Evolutionary conservation across 1,140 invertebrate genomes (phyloP), one percentile per base, ranked within the genome.

Genomic region (Trichomalopsis sarcophagae): DNA sequence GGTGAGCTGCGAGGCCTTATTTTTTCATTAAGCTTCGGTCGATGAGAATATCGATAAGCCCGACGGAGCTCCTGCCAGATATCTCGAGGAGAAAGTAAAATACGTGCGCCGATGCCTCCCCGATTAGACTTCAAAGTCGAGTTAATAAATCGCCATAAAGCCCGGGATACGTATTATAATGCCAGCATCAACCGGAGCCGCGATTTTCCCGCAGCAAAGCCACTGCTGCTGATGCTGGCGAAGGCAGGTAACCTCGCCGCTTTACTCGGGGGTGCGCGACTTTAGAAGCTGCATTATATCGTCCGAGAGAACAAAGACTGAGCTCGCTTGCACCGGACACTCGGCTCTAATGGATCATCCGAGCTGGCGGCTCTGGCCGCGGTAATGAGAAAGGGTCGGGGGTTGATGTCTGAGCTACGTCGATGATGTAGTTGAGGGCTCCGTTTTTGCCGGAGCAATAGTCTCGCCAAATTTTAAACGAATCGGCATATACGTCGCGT

Each of bases 1-100:
- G 81, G 84, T 86, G 73, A 81, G 50, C 17, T n/a, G 47, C 5
- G 17, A 55, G 50, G 4, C 14, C 50, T 55, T 21, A 55, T 5
- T 55, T 55, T 0, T 50, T 50, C 47, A 50, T 14, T 55, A 14
- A 5, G 13, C 5, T 55, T 55, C 27, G 27, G 1, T 55, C 17
- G 14, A 55, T 55, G 1, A 55, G 14, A 17, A 17, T 2, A 5
- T 17, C 17, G 17, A 55, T 55, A 55, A 55, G 50, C 17, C 14
- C 3, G 17, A 21, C 2, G 33, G 33, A 6, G 33, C 5, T 36
- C 33, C 33, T 55, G 50, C 17, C 27, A 27, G 13, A 11, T 9
- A 47, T 47, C 44, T 47, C 9, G 44, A 10, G 13, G 10, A 47
- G 10, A 47, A 47, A 47, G 2, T 47, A 10, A 47, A 47, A 10